A percentile compares a stretch with the other conserved stretches of the same genome.
Conservation (phyloP, 2,113 vertebrate species). For the Anolis sagrei region DNA sequence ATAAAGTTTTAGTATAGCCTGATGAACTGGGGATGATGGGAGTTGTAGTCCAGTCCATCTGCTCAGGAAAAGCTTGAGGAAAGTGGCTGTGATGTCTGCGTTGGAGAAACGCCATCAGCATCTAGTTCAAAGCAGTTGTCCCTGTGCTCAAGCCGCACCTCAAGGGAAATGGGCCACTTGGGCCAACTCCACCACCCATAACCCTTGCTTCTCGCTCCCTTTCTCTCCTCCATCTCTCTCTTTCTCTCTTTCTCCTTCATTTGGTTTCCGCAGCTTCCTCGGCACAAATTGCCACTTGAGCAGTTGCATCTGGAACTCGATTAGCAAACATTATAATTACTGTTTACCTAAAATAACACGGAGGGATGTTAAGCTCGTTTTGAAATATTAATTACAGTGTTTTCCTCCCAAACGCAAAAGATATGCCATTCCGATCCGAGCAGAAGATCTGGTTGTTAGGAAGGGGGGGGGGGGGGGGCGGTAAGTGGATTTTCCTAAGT, state of each 20-base stretch:
- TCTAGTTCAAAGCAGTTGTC: no score
- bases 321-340: slow-evolving; percentile 37
- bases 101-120: no score
- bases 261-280: neutral
- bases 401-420: neutral
- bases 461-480: neutral
- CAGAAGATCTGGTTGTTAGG: slow-evolving; percentile 12
- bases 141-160: no score
- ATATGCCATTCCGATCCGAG: slow-evolving; percentile 11
- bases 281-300: slow-evolving; percentile 22
- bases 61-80: no score
- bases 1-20: no score
- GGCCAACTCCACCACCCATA: no score
- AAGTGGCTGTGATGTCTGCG: no score
- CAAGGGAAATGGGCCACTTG: no score
- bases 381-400: slow-evolving; percentile 23
- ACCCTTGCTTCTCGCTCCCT: no score
- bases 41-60: no score
- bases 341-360: slow-evolving; percentile 32
- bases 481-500: slow-evolving; percentile 17
- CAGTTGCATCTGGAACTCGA: slow-evolving; percentile 8
- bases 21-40: no score
- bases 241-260: neutral
- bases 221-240: no score
- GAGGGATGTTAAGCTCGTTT: slow-evolving; percentile 17